Percentiles rank a stretch among this genome's conserved stretches.
These are phyloP conservation scores for Drosophila imparisetae DNA, from an alignment of 2,888 invertebrate species.

Conservation along the genomic window DNA sequence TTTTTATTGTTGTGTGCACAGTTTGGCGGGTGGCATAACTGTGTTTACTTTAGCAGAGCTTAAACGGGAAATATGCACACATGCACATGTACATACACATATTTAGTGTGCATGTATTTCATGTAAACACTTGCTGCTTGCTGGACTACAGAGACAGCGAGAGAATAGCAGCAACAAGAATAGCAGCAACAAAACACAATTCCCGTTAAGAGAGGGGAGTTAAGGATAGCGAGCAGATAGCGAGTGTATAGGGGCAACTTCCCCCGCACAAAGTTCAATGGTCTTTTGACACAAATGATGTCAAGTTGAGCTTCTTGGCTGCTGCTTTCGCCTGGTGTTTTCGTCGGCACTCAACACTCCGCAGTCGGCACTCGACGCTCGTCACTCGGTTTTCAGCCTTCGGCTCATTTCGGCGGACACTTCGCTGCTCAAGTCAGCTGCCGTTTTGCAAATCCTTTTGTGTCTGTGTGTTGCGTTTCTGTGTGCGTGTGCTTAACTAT, in stretches of 20 bases:
- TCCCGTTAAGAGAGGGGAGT: slow-evolving; percentile 5
- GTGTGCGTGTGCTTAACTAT: slow-evolving; percentile 57
- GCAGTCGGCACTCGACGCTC: slow-evolving; percentile 17
- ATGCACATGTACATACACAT: not conserved
- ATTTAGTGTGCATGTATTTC: slow-evolving; percentile 15
- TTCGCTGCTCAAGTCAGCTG: slow-evolving; percentile 49
- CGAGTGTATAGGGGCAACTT: slow-evolving; percentile 37
- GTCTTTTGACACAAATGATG: slow-evolving; percentile 84
- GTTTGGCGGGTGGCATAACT: not conserved
- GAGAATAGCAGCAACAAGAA: slow-evolving; percentile 38
- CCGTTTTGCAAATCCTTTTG: slow-evolving; percentile 34
- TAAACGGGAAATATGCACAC: not conserved
- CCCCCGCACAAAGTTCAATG: slow-evolving; percentile 82
- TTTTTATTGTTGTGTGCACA: not conserved
- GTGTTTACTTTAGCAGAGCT: not conserved
- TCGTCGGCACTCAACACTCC: slow-evolving; percentile 9
- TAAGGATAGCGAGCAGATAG: not conserved
- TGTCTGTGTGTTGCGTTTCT: slow-evolving; percentile 1
- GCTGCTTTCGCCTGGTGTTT: slow-evolving; percentile 31
- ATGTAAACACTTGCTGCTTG: slow-evolving; percentile 50
- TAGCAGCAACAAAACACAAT: slow-evolving; percentile 24
- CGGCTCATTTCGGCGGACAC: slow-evolving; percentile 29
- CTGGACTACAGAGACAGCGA: slow-evolving; percentile 17
- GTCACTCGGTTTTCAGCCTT: slow-evolving; percentile 35
- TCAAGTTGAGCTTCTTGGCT: slow-evolving; percentile 82